phyloP scores from a whole-genome alignment of 2,113 vertebrate species.

The Polypterus senegalus region DNA sequence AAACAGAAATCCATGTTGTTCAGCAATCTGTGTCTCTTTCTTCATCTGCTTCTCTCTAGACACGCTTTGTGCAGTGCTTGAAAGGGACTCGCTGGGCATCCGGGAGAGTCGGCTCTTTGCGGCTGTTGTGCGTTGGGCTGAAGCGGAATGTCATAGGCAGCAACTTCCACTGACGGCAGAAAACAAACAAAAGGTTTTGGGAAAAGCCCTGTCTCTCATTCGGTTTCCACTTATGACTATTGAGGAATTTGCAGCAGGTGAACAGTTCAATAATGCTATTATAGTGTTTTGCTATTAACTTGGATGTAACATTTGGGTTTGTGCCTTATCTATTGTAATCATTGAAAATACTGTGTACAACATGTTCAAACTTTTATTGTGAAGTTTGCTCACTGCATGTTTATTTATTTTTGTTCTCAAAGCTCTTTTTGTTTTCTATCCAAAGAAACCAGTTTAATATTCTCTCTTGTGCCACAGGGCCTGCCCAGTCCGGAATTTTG shows the following conservation, averaged over 20 bases:
- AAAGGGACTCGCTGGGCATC: slow-evolving; percentile 86
- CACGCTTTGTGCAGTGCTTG: slow-evolving; percentile 76
- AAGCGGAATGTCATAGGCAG: slow-evolving; percentile 86
- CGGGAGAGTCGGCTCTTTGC: slow-evolving; percentile 82
- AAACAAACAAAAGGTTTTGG: slow-evolving; percentile 86
- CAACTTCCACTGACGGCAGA: slow-evolving; percentile 67
- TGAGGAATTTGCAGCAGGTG: slow-evolving; percentile 87
- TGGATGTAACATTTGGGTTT: neutral
- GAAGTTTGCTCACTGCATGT: too few relatives aligned
- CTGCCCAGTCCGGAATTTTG: slow-evolving; percentile 86
- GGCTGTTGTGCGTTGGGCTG: slow-evolving; percentile 85
- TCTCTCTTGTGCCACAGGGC: slow-evolving; percentile 63
- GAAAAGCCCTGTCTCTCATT: slow-evolving; percentile 80
- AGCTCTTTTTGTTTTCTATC: slow-evolving; percentile 17
- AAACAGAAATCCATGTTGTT: neutral
- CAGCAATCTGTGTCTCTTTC: neutral
- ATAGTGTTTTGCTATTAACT: too few relatives aligned
- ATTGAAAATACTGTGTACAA: too few relatives aligned
- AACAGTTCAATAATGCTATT: slow-evolving; percentile 11
- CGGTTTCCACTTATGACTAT: slow-evolving; percentile 90
- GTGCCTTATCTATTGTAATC: too few relatives aligned
- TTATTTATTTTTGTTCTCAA: slow-evolving; percentile 15
- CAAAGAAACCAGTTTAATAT: slow-evolving; percentile 49
- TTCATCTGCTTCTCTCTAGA: slow-evolving; percentile 43
- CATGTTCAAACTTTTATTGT: too few relatives aligned